Percentiles rank a stretch among this genome's conserved stretches.
Evolutionary conservation across 2,888 invertebrate genomes (phyloP).

Genomic region (Agrilus mali): DNA sequence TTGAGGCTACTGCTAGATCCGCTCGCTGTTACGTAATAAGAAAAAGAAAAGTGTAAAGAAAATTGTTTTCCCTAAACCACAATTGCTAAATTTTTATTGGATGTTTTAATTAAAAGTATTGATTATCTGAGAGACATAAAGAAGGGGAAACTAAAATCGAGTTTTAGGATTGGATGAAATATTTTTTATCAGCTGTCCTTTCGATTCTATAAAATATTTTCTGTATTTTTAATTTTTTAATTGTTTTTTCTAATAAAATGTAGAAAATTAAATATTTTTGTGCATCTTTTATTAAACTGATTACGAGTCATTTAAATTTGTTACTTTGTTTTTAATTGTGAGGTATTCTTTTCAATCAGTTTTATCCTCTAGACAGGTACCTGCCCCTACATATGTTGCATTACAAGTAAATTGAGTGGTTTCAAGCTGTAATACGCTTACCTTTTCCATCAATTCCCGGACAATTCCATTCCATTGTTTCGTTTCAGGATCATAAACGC

Average conservation of each 20-base stretch:
- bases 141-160: no score
- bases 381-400: conserved; percentile 3
- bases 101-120: no score
- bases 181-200: no score
- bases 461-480: conserved; percentile 88
- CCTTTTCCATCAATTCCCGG: conserved; percentile 74
- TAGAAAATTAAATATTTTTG: neutral
- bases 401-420: neutral
- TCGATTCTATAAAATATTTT: no score
- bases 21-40: conserved; percentile 61
- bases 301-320: no score
- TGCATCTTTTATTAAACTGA: conserved; percentile 2
- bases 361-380: no score
- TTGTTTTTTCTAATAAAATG: no score
- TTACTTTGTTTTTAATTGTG: no score
- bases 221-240: no score
- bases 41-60: conserved; percentile 3
- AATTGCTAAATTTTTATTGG: neutral
- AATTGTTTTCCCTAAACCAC: neutral
- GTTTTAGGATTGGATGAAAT: no score
- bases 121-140: no score
- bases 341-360: no score
- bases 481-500: conserved; percentile 74
- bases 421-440: conserved; percentile 27
- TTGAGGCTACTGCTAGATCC: conserved; percentile 90